Evolutionary conservation across 1,140 invertebrate species (phyloP), one percentile per base, ranked within the genome.

Genomic region (Zaprionus ghesquierei): DNA sequence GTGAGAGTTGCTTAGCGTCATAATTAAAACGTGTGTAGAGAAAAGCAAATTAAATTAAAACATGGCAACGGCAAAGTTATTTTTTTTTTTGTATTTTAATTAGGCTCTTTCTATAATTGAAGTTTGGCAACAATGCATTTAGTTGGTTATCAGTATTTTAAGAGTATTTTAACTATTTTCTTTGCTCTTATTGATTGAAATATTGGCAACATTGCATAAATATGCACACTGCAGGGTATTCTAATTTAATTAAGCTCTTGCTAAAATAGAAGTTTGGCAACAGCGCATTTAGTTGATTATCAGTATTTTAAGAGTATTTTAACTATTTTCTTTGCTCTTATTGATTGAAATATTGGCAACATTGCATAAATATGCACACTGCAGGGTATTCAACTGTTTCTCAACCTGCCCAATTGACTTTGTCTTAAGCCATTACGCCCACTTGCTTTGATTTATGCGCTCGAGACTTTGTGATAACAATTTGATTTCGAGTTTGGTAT

Each of bases 381-480:
- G n/a, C n/a, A n/a, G n/a, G n/a, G n/a, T n/a, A n/a, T n/a, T n/a
- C n/a, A 38, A 15, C n/a, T n/a, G 5, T 41, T 15, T 8, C 35
- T 15, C 35, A 5, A 49, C 10, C 3, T 9, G 5, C 15, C 2
- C 6, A 44, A 20, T 2, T 4, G 9, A 18, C n/a, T n/a, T n/a
- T n/a, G n/a, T 18, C 44, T 46, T 44, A 12, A 44, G 44, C 15
- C 44, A 41, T 41, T 41, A 49, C 49, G 2, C 1, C 13, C 2
- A 15, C 20, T 27, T 27, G 13, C 49, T 27, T 41, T 46, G 41
- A 46, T 46, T 46, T 20, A 46, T 46, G 41, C 41, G 60, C 61
- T 46, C 58, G 31, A 27, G 33, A 41, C 50, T 65, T 38, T 15
- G 29, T 66, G 33, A 55, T 61, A 70, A 64, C 59, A 64, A 75